Evolutionary conservation across 2,113 vertebrate genomes (phyloP), one percentile per base, ranked within the genome.

Genomic region (Muntiacus muntjak): DNA sequence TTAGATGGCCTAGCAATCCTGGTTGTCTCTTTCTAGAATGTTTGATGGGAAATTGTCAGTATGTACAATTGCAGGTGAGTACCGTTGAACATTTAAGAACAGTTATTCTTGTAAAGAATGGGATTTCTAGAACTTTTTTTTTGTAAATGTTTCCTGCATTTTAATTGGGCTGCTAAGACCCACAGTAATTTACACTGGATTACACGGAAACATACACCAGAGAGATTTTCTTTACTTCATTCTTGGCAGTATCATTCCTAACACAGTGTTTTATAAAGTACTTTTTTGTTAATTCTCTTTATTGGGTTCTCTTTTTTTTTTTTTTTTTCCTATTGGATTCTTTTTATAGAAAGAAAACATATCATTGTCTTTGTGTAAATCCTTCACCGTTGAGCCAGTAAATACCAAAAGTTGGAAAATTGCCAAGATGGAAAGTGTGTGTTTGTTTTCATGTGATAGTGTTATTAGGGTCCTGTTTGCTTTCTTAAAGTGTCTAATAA

Each of bases 31-130:
- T 99, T 96, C 99, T 99, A 0, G 99, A 99, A 98, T 99, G 99
- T 98, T 98, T 99, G 98, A 99, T 99, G 99, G 99, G 99, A 58
- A 99, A 99, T 98, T 99, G 99, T 94, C 99, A 99, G 98, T 99
- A 99, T 97, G 99, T 99, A 25, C 99, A 99, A 94, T 98, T 99
- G 26, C 99, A 99, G 99, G 99, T 99, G 95, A 98, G 99, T 94
- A 36, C n/a, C 36, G 15, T 76, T 67, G 58, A 89, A 11, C 30
- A 60, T 55, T 54, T 96, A 45, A 28, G 28, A 15, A 50, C 82
- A 52, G 10, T 92, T 57, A 88, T 79, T 82, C 45, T 87, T 79
- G 4, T 50, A 17, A 79, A 81, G 81, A 40, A 52, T 45, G 45
- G 16, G 17, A 52, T 47, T 93, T 26, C 67, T 84, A 11, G 26